Evolutionary conservation across 2,888 invertebrate species (phyloP).

Genomic region (Mimachlamys varia): DNA sequence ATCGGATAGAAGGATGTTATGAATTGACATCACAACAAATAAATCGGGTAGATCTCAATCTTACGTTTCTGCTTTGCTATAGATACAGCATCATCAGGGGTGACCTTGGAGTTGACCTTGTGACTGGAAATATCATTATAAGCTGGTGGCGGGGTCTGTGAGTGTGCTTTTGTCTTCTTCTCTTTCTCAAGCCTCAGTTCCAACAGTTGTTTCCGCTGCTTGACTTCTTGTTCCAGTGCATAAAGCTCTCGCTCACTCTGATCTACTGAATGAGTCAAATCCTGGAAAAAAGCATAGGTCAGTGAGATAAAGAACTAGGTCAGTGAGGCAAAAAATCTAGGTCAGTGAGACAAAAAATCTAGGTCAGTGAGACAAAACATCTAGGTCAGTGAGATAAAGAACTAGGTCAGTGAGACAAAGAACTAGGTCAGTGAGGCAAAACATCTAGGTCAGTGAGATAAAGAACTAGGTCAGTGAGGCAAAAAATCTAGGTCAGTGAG

Average conservation of each 20-base stretch:
- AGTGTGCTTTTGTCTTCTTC: not conserved
- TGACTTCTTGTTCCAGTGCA: not conserved
- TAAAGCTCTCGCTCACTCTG: not conserved
- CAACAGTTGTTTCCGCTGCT: not conserved
- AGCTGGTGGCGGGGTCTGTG: not conserved
- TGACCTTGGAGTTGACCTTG: not conserved
- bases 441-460: not conserved
- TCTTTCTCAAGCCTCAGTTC: not conserved
- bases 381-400: no score
- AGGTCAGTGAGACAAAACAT: no score
- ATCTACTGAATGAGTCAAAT: not conserved
- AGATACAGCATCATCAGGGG: not conserved
- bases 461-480: no score
- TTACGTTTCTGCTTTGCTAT: conserved; percentile 24
- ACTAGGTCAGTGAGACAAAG: no score
- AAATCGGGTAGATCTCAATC: not conserved
- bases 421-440: no score
- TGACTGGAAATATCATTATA: not conserved
- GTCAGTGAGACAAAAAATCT: no score
- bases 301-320: no score
- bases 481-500: no score
- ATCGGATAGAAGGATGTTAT: not conserved
- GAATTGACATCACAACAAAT: not conserved
- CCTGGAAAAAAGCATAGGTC: not conserved
- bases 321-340: no score